Evolutionary conservation across 1,140 invertebrate species (phyloP), one percentile per base, ranked within the genome.

Genomic region (Hormaphis cornu): DNA sequence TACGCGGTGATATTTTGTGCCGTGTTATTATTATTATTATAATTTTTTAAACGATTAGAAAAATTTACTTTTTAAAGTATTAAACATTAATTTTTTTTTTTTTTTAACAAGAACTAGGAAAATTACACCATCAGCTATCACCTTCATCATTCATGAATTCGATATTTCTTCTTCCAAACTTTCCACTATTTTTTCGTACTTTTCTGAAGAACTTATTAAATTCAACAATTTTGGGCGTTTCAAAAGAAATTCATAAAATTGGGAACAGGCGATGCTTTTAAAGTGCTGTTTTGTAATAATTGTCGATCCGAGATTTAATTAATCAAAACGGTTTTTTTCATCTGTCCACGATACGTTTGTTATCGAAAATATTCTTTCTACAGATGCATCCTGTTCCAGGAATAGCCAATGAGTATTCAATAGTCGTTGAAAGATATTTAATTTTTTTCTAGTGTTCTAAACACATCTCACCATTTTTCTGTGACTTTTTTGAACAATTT

Each of bases 101-200:
- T 48, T 33, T 24, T 70, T 70, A 28, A 70, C 33, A 61, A 72
- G 46, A 54, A 72, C 9, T 46, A 22, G 10, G 18, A 46, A 46
- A 46, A 20, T 20, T 46, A 46, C 44, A 20, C 6, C 18, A 46
- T 46, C 44, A 52, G 24, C 24, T 53, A 30, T 30, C n/a, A n/a
- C n/a, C 26, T 30, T 53, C 50, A 30, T 53, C 30, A 53, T 53
- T 53, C 50, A 28, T 53, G 24, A 53, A 30, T 30, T 53, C 30
- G 12, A 52, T 52, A 52, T 28, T 52, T 24, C 24, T 52, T 52
- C 6, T 52, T 52, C 26, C 16, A 52, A 9, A 53, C 24, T 53
- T 53, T 53, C n/a, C 16, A 53, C 50, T 53, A 8, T 48, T 28
- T 53, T 28, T 53, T 53, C 26, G 50, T 52, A 53, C 26, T 53